phyloP scores from a whole-genome alignment of 2,797 vertebrate genomes.

The Lagorchestes hirsutus region DNA sequence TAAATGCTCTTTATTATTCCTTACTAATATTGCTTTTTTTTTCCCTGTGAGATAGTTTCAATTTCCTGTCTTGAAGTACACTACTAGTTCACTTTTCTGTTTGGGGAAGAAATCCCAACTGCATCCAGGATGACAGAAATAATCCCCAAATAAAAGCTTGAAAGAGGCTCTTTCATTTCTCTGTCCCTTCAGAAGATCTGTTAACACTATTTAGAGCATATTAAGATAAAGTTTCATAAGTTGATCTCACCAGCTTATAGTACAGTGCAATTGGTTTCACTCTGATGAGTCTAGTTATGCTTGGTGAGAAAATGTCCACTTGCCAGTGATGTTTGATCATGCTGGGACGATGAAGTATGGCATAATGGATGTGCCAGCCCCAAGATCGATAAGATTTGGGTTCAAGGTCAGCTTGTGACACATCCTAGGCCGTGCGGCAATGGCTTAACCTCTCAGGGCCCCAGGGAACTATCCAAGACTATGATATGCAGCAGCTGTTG shows the following conservation, averaged over 20 bases:
- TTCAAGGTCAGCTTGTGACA: neutral
- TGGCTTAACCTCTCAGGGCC: neutral
- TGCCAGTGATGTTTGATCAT: neutral
- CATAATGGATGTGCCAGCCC: neutral
- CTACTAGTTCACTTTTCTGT: neutral
- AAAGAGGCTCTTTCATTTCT: neutral
- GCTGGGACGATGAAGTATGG: neutral
- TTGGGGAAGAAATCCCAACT: neutral
- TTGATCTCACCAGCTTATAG: neutral
- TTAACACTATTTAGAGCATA: neutral
- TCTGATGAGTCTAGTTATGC: neutral
- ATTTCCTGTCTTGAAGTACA: neutral
- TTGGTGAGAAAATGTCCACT: neutral
- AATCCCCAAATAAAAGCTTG: constrained; percentile 19
- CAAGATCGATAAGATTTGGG: neutral
- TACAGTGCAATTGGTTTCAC: neutral
- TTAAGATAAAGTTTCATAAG: neutral
- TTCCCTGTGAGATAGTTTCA: neutral
- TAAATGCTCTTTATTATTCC: neutral
- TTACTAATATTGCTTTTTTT: neutral
- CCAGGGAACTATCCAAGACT: neutral
- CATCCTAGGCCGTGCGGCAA: neutral
- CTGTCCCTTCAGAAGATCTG: neutral
- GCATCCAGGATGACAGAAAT: neutral
- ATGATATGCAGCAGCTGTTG: neutral